Conservation (phyloP, 2,113 vertebrate species). For the Heterotis niloticus region DNA sequence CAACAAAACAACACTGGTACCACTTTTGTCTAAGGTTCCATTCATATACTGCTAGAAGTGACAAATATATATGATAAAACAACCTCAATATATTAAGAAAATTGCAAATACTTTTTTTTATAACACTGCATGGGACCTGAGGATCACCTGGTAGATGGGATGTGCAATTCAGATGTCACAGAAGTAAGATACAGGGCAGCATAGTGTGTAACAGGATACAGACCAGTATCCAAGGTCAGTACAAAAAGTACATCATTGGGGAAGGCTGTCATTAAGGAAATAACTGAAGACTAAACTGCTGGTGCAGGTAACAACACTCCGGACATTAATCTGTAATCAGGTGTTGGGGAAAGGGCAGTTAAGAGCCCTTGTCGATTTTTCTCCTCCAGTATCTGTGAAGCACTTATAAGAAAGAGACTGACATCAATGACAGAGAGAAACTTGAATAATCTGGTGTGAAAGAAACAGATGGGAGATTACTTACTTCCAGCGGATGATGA, state of each 20-base stretch:
- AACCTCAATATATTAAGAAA: too few relatives aligned
- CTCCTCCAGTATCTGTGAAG: neutral
- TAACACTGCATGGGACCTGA: too few relatives aligned
- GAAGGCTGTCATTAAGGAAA: slow-evolving; percentile 59
- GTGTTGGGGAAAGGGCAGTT: slow-evolving; percentile 47
- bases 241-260: slow-evolving; percentile 13
- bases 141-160: too few relatives aligned
- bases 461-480: slow-evolving; percentile 47
- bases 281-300: slow-evolving; percentile 65
- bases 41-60: too few relatives aligned
- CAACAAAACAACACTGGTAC: too few relatives aligned
- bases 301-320: slow-evolving; percentile 58
- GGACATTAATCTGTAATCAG: slow-evolving; percentile 60
- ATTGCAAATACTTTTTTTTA: too few relatives aligned
- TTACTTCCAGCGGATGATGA: slow-evolving; percentile 93
- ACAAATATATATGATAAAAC: too few relatives aligned
- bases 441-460: too few relatives aligned
- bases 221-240: slow-evolving; percentile 10
- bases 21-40: too few relatives aligned
- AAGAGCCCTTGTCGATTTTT: slow-evolving; percentile 40
- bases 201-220: neutral
- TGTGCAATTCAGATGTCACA: too few relatives aligned
- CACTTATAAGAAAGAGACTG: neutral
- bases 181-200: neutral
- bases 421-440: neutral